Evolutionary conservation across 2,113 vertebrate genomes (phyloP).

Genomic region (Myotis lucifugus): DNA sequence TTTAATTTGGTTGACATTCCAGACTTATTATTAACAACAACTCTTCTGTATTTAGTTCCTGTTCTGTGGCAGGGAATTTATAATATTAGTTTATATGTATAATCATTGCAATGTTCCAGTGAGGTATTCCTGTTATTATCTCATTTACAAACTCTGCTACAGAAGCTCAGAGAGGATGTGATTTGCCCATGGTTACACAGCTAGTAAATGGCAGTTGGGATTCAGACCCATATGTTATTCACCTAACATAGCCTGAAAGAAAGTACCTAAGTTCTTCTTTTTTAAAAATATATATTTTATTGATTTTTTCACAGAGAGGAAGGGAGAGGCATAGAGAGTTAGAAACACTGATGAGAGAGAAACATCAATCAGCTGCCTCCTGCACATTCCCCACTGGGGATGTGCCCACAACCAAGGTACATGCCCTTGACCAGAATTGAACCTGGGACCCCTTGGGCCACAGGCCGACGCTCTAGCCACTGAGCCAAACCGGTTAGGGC

Average conservation of each 20-base stretch:
- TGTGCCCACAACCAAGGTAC: too few relatives aligned
- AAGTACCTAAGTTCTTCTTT: not conserved
- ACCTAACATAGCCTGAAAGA: not conserved
- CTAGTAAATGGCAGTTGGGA: not conserved
- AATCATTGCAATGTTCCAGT: not conserved
- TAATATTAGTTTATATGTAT: not conserved
- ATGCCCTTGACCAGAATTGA: too few relatives aligned
- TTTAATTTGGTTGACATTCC: not conserved
- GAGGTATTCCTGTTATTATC: not conserved
- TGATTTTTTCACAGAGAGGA: too few relatives aligned
- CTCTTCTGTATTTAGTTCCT: not conserved
- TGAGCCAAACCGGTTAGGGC: too few relatives aligned
- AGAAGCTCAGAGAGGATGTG: not conserved
- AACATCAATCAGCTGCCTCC: too few relatives aligned
- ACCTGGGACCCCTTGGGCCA: too few relatives aligned
- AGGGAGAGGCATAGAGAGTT: too few relatives aligned
- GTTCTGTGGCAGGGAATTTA: not conserved
- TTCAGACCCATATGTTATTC: not conserved
- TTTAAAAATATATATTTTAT: too few relatives aligned
- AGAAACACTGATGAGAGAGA: too few relatives aligned
- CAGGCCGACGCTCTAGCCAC: too few relatives aligned
- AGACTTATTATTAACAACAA: not conserved
- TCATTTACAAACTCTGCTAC: not conserved
- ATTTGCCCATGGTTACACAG: not conserved
- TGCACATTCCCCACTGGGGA: too few relatives aligned